These are phyloP conservation scores for Cirrhinus molitorella DNA, from an alignment of 2,797 vertebrate species.

Conservation along the genomic window DNA sequence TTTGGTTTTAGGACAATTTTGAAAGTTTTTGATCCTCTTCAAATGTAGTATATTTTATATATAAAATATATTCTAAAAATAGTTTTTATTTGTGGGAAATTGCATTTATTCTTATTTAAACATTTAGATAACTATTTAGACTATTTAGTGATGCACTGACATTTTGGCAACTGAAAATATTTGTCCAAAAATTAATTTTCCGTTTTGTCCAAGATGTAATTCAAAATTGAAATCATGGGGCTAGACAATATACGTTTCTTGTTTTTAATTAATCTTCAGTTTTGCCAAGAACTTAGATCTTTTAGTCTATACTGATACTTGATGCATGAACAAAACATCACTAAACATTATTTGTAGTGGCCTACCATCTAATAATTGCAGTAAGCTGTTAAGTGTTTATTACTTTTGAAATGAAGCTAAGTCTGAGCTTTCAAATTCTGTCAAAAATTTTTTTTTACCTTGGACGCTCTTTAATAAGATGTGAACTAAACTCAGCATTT, in stretches of 20 bases:
- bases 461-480: not conserved
- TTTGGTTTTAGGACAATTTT: too few relatives aligned
- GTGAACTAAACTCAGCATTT: not conserved
- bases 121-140: too few relatives aligned
- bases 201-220: not conserved
- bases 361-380: not conserved
- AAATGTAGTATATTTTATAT: not conserved
- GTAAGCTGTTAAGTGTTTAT: not conserved
- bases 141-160: not conserved
- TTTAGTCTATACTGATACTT: not conserved
- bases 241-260: not conserved
- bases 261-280: not conserved
- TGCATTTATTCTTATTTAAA: not conserved
- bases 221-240: not conserved
- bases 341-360: not conserved
- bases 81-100: not conserved
- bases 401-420: not conserved
- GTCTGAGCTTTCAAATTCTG: not conserved
- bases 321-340: not conserved
- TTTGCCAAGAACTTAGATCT: not conserved
- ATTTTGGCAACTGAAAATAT: constrained; percentile 1
- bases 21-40: too few relatives aligned
- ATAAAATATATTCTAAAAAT: not conserved
- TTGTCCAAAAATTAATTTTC: not conserved
- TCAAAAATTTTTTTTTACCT: too few relatives aligned